A percentile compares a stretch with the other conserved stretches of the same genome.
Evolutionary conservation across 2,797 vertebrate genomes (phyloP).

Genomic region (Odontamblyopus lacepedii): DNA sequence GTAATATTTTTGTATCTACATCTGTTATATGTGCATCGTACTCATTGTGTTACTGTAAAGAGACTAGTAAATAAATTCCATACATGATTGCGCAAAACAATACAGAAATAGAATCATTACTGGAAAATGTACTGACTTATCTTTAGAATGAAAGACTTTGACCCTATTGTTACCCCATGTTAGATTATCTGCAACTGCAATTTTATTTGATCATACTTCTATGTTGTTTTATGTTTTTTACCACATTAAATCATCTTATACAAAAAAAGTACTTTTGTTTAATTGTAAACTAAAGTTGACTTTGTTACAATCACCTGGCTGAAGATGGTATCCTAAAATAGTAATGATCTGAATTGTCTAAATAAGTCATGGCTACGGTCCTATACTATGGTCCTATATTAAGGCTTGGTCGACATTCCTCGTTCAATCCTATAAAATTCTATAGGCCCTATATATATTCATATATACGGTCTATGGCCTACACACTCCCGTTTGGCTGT

Average conservation of each 20-base stretch:
- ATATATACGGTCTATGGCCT: not conserved
- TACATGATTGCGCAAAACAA: not conserved
- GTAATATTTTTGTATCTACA: not conserved
- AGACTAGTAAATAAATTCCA: too few species aligned
- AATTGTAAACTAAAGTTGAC: not conserved
- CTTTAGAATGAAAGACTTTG: not conserved
- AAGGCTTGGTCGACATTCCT: too few species aligned
- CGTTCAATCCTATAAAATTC: not conserved
- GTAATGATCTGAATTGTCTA: not conserved
- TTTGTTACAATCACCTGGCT: not conserved
- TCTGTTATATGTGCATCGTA: not conserved
- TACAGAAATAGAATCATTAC: not conserved
- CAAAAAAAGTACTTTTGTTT: not conserved
- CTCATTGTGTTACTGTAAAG: not conserved
- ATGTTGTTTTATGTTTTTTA: not conserved
- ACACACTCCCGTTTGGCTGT: conserved; percentile 15
- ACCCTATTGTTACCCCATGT: not conserved
- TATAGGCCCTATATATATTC: too few species aligned
- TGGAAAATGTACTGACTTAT: not conserved
- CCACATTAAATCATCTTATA: not conserved
- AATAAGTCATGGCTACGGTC: too few species aligned
- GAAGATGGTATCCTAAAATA: not conserved
- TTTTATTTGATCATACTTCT: not conserved
- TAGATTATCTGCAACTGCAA: not conserved
- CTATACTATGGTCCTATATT: too few species aligned